Conservation (phyloP, 2,797 vertebrate genomes). For the Phrynocephalus guinanensis region DNA sequence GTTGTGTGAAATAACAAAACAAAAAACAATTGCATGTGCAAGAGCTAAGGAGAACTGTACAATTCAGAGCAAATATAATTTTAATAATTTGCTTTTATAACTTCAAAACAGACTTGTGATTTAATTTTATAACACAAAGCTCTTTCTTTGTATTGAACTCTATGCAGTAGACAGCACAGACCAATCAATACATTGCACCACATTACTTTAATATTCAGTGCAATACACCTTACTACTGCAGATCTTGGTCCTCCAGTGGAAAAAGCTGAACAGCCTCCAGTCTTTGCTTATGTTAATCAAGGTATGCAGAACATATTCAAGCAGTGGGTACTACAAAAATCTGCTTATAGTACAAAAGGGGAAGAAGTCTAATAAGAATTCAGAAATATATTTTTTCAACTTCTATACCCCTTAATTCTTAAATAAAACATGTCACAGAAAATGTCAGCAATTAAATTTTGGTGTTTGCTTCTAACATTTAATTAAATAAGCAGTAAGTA, state of each 20-base stretch:
- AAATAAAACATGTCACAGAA: slow-evolving; percentile 57
- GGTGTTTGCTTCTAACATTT: slow-evolving; percentile 62
- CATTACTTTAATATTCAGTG: slow-evolving; percentile 47
- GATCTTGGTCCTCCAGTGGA: slow-evolving; percentile 29
- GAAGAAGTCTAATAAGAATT: slow-evolving; percentile 48
- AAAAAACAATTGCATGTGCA: background rate
- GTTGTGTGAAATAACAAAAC: slow-evolving; percentile 8
- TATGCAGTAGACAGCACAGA: slow-evolving; percentile 38
- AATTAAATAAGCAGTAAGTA: slow-evolving; percentile 65
- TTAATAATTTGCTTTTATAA: slow-evolving; percentile 32
- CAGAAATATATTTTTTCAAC: slow-evolving; percentile 56
- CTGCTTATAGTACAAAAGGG: slow-evolving; percentile 54
- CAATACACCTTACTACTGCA: slow-evolving; percentile 37
- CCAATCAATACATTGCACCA: slow-evolving; percentile 49
- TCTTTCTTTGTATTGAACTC: slow-evolving; percentile 26
- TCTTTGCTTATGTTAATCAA: slow-evolving; percentile 45
- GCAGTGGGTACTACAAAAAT: slow-evolving; percentile 49
- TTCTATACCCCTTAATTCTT: slow-evolving; percentile 52
- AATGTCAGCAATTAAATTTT: slow-evolving; percentile 59
- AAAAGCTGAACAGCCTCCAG: slow-evolving; percentile 45
- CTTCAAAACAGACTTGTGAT: slow-evolving; percentile 42
- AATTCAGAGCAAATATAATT: slow-evolving; percentile 25
- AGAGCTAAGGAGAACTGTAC: slow-evolving; percentile 20
- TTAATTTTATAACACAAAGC: slow-evolving; percentile 27
- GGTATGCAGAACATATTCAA: slow-evolving; percentile 36